Evolutionary conservation across 2,888 invertebrate species (phyloP).

Genomic region (Lepidochitona cinerea): DNA sequence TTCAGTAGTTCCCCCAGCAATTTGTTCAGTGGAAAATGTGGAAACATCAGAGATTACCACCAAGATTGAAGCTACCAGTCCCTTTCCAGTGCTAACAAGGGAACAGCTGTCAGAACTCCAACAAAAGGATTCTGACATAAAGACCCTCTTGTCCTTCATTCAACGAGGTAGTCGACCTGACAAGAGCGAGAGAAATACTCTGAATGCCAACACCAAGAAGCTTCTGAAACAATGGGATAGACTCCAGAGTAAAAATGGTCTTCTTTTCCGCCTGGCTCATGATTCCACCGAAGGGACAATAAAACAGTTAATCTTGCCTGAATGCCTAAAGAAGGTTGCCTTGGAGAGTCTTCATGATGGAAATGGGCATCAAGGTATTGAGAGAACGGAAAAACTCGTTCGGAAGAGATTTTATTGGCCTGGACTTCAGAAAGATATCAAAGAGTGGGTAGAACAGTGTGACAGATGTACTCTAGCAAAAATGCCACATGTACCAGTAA

Average conservation of each 20-base stretch:
- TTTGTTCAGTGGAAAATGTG: too few relatives aligned
- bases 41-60: neutral
- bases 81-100: neutral
- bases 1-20: neutral
- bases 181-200: neutral
- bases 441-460: slow-evolving; percentile 13
- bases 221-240: slow-evolving; percentile 5
- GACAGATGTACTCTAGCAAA: slow-evolving; percentile 16
- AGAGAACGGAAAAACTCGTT: slow-evolving; percentile 8
- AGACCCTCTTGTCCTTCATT: neutral
- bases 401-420: slow-evolving; percentile 18
- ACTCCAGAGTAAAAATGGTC: neutral
- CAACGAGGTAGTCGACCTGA: neutral
- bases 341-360: slow-evolving; percentile 20
- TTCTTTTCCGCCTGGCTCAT: slow-evolving; percentile 11
- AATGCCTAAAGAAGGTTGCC: slow-evolving; percentile 4
- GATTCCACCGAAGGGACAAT: slow-evolving; percentile 11
- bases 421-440: slow-evolving; percentile 14
- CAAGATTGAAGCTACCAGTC: neutral
- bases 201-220: neutral
- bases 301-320: slow-evolving; percentile 16
- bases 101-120: neutral
- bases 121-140: neutral
- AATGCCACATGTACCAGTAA: slow-evolving; percentile 4
- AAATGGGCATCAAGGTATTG: slow-evolving; percentile 26